A percentile compares a stretch with the other conserved stretches of the same genome.
phyloP scores from a whole-genome alignment of 2,797 vertebrate species.

The Trematomus bernacchii region DNA sequence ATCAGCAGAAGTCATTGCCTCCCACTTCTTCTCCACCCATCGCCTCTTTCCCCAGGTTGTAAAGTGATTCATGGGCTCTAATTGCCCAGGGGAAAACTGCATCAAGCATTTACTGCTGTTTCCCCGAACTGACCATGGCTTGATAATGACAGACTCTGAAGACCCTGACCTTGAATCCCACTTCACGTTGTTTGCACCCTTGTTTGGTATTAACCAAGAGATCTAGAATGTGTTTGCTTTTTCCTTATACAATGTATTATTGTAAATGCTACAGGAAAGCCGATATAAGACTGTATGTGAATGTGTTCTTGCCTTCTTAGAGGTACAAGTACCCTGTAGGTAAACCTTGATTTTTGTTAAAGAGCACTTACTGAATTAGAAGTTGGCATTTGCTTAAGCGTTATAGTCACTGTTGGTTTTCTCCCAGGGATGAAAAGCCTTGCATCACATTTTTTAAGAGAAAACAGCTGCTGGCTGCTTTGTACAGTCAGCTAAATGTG shows the following conservation, averaged over 20 bases:
- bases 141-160: constrained; percentile 15
- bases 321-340: constrained; percentile 18
- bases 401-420: constrained; percentile 25
- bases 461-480: constrained; percentile 59
- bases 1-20: constrained; percentile 55
- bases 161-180: background rate
- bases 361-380: constrained; percentile 33
- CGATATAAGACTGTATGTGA: background rate
- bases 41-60: constrained; percentile 56
- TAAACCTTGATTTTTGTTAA: constrained; percentile 36
- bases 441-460: constrained; percentile 26
- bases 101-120: constrained; percentile 36
- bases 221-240: background rate
- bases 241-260: too few relatives aligned
- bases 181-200: background rate
- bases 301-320: constrained; percentile 16
- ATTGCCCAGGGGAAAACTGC: constrained; percentile 66
- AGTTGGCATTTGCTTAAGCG: constrained; percentile 31
- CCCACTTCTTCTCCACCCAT: constrained; percentile 67
- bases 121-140: constrained; percentile 26
- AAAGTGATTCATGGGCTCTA: constrained; percentile 73
- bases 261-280: background rate
- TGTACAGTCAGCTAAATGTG: constrained; percentile 54
- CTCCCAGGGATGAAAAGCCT: constrained; percentile 27
- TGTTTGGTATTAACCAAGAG: background rate